These are phyloP conservation scores for Alviniconcha marisindica DNA, from an alignment of 1,140 invertebrate species.

Conservation along the genomic window DNA sequence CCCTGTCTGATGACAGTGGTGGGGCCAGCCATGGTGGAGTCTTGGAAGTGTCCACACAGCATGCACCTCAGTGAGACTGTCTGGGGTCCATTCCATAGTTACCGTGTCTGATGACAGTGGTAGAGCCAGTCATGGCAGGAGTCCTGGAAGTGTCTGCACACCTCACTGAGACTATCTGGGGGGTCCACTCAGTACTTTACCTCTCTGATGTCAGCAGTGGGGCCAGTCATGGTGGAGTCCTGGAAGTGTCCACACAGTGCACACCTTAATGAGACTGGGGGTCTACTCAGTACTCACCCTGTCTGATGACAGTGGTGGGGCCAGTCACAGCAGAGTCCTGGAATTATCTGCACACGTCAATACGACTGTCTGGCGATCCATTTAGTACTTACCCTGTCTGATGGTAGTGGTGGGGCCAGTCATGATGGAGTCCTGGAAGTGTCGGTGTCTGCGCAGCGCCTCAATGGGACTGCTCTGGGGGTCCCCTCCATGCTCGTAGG, in stretches of 20 bases:
- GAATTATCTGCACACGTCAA: not conserved
- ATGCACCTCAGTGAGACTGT: too few species aligned
- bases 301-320: not conserved
- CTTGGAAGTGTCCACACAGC: too few species aligned
- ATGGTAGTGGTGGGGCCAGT: slow-evolving; percentile 62
- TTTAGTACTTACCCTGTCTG: slow-evolving; percentile 61
- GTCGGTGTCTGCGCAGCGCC: slow-evolving; percentile 61
- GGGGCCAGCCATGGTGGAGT: too few species aligned
- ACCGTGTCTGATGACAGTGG: not conserved
- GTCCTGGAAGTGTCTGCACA: not conserved
- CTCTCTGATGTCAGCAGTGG: too few species aligned
- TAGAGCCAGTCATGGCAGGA: not conserved
- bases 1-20: too few species aligned
- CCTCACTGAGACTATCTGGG: too few species aligned
- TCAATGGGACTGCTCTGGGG: slow-evolving; percentile 66
- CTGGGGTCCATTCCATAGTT: too few species aligned
- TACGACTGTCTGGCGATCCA: too few species aligned
- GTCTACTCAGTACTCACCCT: slow-evolving; percentile 21
- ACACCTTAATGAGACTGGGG: too few species aligned
- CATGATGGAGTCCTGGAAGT: slow-evolving; percentile 66
- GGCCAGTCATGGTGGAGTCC: too few species aligned
- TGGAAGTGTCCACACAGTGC: too few species aligned
- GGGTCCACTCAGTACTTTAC: too few species aligned
- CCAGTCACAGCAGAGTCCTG: not conserved
- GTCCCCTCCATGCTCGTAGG: slow-evolving; percentile 47